Percentiles rank a stretch among this genome's conserved stretches.
phyloP scores from a whole-genome alignment of 2,797 vertebrate species.

The Tolypeutes matacus region DNA sequence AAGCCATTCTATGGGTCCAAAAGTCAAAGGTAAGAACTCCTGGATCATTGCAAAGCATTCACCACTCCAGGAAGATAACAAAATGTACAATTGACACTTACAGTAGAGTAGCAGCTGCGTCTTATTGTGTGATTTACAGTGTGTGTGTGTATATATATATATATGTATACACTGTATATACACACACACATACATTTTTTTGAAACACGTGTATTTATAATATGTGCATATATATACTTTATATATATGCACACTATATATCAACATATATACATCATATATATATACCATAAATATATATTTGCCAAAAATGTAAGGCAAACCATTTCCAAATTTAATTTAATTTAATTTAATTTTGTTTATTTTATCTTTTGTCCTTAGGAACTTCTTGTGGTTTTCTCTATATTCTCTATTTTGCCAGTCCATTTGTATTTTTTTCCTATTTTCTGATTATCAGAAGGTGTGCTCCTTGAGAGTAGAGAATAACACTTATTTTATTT shows the following conservation, averaged over 20 bases:
- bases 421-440: neutral
- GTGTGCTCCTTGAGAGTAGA: neutral
- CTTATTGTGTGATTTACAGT: neutral
- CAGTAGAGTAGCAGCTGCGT: neutral
- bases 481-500: neutral
- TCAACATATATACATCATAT: too few relatives aligned
- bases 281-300: too few relatives aligned
- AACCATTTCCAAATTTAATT: neutral
- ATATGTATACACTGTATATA: too few relatives aligned
- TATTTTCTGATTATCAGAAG: neutral
- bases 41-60: neutral
- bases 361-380: neutral
- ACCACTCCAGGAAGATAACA: neutral
- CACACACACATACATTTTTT: too few relatives aligned
- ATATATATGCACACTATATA: too few relatives aligned
- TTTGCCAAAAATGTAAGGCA: neutral
- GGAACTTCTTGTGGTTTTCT: conserved; percentile 6
- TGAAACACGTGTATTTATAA: too few relatives aligned
- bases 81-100: neutral
- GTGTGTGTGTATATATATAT: too few relatives aligned
- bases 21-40: neutral
- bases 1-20: neutral
- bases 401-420: neutral
- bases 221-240: too few relatives aligned
- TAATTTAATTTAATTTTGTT: neutral